Percentiles rank a stretch among this genome's conserved stretches.
Conservation (phyloP, 2,888 invertebrate genomes). For the Aromia moschata region DNA sequence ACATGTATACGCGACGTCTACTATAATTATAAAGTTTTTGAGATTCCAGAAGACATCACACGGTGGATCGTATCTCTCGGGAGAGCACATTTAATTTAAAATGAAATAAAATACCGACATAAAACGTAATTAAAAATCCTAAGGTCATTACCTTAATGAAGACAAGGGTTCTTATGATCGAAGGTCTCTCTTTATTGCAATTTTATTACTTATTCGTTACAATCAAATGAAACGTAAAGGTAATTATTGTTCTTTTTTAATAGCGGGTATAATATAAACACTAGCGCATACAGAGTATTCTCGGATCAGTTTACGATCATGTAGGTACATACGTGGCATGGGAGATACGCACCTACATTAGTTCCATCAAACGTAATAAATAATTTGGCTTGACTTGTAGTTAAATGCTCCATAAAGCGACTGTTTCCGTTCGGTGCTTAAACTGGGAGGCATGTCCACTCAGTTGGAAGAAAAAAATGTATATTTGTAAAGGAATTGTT, state of each 20-base stretch:
- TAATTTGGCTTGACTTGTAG: background rate
- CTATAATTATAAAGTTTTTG: background rate
- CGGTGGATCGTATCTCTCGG: background rate
- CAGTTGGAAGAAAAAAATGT: too few relatives aligned
- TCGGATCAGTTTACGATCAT: constrained; percentile 10
- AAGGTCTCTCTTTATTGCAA: constrained; percentile 41
- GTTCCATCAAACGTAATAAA: constrained; percentile 1
- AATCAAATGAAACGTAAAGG: constrained; percentile 42
- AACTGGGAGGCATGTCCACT: background rate
- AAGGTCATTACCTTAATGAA: constrained; percentile 41
- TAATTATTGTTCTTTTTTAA: constrained; percentile 31
- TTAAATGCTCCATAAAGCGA: background rate
- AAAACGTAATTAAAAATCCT: constrained; percentile 33
- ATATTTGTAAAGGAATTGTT: too few relatives aligned
- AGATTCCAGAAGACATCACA: background rate
- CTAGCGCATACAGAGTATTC: background rate
- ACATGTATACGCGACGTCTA: background rate
- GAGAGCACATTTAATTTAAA: constrained; percentile 16
- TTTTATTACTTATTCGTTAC: constrained; percentile 45
- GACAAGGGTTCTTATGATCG: constrained; percentile 39
- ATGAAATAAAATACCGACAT: constrained; percentile 28
- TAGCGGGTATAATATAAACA: constrained; percentile 10
- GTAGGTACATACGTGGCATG: constrained; percentile 2
- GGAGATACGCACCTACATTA: background rate
- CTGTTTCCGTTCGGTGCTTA: background rate